Conservation (phyloP, 2,888 invertebrate species). For the Drosophila longiperda region DNA sequence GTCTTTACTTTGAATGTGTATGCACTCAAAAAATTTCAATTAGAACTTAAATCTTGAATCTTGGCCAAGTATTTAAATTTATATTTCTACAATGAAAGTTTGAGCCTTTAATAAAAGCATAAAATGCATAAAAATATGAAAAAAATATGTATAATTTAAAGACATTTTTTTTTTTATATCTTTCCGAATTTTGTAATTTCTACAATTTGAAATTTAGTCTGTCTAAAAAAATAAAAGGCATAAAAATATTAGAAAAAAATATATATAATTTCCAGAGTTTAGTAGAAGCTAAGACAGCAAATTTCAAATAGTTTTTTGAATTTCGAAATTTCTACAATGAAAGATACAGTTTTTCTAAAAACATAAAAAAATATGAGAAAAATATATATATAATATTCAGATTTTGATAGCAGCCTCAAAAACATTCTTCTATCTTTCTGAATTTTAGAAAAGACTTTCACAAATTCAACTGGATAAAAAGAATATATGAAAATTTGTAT, state of each 20-base stretch:
- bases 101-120: background rate
- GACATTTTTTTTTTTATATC: no score
- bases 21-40: background rate
- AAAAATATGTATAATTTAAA: no score
- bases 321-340: no score
- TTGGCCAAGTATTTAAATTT: background rate
- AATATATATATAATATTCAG: background rate
- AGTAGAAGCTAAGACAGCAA: background rate
- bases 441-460: background rate
- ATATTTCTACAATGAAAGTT: background rate
- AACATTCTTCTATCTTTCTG: no score
- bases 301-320: accelerated
- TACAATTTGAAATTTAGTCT: no score
- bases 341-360: no score
- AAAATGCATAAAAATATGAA: no score
- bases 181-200: no score
- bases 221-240: no score
- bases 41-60: background rate
- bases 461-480: background rate
- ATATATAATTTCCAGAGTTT: background rate
- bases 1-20: conserved; percentile 21
- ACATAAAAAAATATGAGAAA: background rate
- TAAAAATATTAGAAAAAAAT: no score
- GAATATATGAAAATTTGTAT: no score
- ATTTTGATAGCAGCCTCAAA: no score